A percentile compares a stretch with the other conserved stretches of the same genome.
phyloP scores from a whole-genome alignment of 2,113 vertebrate genomes.

The Zapornia atra region DNA sequence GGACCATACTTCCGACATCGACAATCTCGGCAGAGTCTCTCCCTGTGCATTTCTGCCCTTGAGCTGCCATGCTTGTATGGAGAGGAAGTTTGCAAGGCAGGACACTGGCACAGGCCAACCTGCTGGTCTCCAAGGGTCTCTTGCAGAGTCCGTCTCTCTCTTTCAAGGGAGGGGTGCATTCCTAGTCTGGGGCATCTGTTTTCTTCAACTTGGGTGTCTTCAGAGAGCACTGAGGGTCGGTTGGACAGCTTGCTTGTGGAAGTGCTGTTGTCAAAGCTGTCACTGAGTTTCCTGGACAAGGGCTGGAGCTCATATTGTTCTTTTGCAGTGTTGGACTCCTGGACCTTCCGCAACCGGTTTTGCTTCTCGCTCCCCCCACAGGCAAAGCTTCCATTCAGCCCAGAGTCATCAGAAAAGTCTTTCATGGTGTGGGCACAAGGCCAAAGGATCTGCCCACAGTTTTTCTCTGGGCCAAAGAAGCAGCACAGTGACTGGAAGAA shows the following conservation, averaged over 20 bases:
- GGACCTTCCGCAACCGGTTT: slow-evolving; percentile 77
- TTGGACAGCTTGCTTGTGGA: slow-evolving; percentile 97
- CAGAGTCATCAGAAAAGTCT: slow-evolving; percentile 64
- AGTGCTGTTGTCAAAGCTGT: slow-evolving; percentile 98
- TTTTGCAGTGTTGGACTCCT: slow-evolving; percentile 74
- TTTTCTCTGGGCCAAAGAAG: slow-evolving; percentile 93
- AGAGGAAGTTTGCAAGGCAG: slow-evolving; percentile 93
- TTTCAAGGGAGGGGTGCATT: slow-evolving; percentile 32
- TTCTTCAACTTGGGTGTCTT: slow-evolving; percentile 89
- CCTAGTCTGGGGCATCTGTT: slow-evolving; percentile 72
- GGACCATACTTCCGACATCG: slow-evolving; percentile 25
- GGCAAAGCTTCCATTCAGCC: slow-evolving; percentile 81
- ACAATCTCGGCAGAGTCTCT: slow-evolving; percentile 57
- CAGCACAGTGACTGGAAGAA: slow-evolving; percentile 98
- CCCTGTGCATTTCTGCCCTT: slow-evolving; percentile 49
- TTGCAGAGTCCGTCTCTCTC: slow-evolving; percentile 53
- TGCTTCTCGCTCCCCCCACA: slow-evolving; percentile 75
- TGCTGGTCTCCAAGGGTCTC: slow-evolving; percentile 67
- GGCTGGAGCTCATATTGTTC: slow-evolving; percentile 97
- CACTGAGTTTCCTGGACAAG: slow-evolving; percentile 88
- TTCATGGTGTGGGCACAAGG: slow-evolving; percentile 82
- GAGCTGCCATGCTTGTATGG: slow-evolving; percentile 85
- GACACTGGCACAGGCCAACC: slow-evolving; percentile 74
- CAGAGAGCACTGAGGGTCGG: slow-evolving; percentile 91
- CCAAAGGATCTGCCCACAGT: slow-evolving; percentile 88